phyloP scores from a whole-genome alignment of 2,888 invertebrate species.

The Drosophila phalerata region DNA sequence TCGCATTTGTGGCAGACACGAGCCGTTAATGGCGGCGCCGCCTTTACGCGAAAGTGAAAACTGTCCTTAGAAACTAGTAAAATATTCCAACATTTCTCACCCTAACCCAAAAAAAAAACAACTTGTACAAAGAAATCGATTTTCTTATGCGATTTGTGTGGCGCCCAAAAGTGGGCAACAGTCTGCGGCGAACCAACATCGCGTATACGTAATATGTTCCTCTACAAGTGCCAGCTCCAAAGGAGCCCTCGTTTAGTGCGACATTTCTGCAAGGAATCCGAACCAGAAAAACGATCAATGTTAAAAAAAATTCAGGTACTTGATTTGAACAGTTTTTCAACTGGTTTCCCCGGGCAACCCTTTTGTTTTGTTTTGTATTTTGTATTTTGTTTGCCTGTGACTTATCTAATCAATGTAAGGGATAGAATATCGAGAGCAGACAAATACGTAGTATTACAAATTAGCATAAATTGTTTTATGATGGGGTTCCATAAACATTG shows the following conservation, averaged over 20 bases:
- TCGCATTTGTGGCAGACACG: conserved; percentile 59
- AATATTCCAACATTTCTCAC: conserved; percentile 8
- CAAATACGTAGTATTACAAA: conserved; percentile 40
- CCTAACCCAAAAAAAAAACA: neutral
- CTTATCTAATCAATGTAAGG: conserved; percentile 51
- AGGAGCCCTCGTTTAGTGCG: conserved; percentile 47
- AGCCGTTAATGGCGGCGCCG: conserved; percentile 55
- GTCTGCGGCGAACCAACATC: conserved; percentile 30
- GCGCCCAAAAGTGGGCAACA: conserved; percentile 68
- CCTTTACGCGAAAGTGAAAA: conserved; percentile 28
- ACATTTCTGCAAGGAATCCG: conserved; percentile 39
- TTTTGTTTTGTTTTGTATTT: too few relatives aligned
- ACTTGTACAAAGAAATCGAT: conserved; percentile 52
- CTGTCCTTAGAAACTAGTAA: conserved; percentile 39
- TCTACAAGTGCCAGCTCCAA: conserved; percentile 67
- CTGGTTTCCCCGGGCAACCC: conserved; percentile 42
- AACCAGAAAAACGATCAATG: conserved; percentile 43
- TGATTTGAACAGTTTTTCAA: conserved; percentile 2
- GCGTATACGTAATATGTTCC: conserved; percentile 73
- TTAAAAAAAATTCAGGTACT: conserved; percentile 67
- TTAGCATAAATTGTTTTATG: conserved; percentile 67
- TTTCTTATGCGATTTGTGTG: conserved; percentile 27
- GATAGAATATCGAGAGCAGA: neutral
- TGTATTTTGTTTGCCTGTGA: conserved; percentile 1
- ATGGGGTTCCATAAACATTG: conserved; percentile 45